Evolutionary conservation across 53 echinoderm and acorn worm species (phyloP).

Genomic region (Stichopus horrens): DNA sequence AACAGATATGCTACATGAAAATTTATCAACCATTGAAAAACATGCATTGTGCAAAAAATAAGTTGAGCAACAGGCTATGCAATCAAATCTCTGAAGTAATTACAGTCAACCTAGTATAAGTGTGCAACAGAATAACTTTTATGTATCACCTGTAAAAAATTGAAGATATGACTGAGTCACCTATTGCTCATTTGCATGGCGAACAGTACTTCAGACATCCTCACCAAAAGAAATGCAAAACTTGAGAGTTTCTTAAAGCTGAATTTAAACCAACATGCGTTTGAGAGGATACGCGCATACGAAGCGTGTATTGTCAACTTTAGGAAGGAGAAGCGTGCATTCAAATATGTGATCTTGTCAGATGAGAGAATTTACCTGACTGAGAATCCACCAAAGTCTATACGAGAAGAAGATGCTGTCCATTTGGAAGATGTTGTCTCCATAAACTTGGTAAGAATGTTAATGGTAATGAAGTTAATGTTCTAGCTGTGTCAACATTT

Average conservation of each 20-base stretch:
- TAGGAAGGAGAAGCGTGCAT: constrained; percentile 77
- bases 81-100: too few species aligned
- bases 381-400: constrained; percentile 87
- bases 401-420: constrained; percentile 75
- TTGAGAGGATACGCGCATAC: constrained; percentile 78
- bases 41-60: too few species aligned
- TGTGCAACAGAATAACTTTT: too few species aligned
- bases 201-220: constrained; percentile 66
- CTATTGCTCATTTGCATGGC: constrained; percentile 59
- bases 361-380: constrained; percentile 79
- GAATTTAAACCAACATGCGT: constrained; percentile 71
- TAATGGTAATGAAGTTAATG: not conserved
- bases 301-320: constrained; percentile 88
- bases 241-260: constrained; percentile 86
- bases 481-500: not conserved
- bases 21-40: too few species aligned
- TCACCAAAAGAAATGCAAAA: constrained; percentile 77
- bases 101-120: too few species aligned
- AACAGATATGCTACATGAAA: too few species aligned
- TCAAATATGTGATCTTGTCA: constrained; percentile 75
- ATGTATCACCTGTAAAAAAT: not conserved
- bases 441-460: constrained; percentile 72
- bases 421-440: constrained; percentile 72
- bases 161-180: not conserved
- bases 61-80: too few species aligned